Conservation (phyloP, 1,140 invertebrate species). For the Drosophila quadrilineata region DNA sequence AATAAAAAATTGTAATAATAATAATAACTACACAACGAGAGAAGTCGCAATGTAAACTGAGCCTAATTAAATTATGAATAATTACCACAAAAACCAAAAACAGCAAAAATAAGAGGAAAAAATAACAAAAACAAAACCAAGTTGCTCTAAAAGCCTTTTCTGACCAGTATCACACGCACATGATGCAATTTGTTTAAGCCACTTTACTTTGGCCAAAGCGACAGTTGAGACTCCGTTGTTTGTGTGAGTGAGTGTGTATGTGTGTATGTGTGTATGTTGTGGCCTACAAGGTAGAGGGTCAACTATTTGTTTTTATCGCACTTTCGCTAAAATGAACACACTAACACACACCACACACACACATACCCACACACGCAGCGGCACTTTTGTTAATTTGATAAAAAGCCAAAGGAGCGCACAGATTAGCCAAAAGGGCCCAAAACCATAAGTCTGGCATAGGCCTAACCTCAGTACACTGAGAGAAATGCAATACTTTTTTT, state of each 20-base stretch:
- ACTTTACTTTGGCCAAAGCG: slow-evolving; percentile 34
- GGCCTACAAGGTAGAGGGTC: slow-evolving; percentile 23
- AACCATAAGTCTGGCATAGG: slow-evolving; percentile 7
- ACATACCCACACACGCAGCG: slow-evolving; percentile 9
- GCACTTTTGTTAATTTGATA: slow-evolving; percentile 81
- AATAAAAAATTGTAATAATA: slow-evolving; percentile 57
- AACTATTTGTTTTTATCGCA: slow-evolving; percentile 81
- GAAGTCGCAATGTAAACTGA: slow-evolving; percentile 70
- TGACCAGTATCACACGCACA: slow-evolving; percentile 66
- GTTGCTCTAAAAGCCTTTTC: slow-evolving; percentile 52
- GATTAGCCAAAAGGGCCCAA: slow-evolving; percentile 61
- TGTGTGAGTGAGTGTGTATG: neutral
- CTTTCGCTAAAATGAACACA: slow-evolving; percentile 74
- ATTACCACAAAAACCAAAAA: slow-evolving; percentile 64
- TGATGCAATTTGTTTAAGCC: slow-evolving; percentile 76
- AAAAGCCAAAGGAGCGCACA: slow-evolving; percentile 69
- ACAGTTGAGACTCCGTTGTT: neutral
- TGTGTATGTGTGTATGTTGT: slow-evolving; percentile 9
- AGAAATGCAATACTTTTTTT: slow-evolving; percentile 11
- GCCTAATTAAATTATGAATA: slow-evolving; percentile 81
- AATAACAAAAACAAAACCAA: neutral
- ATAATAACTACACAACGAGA: slow-evolving; percentile 31
- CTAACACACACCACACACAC: slow-evolving; percentile 15
- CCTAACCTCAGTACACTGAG: slow-evolving; percentile 26
- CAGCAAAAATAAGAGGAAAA: no score